Evolutionary conservation across 2,797 vertebrate species (phyloP), one percentile per base, ranked within the genome.

Genomic region (Sebastes reedi): DNA sequence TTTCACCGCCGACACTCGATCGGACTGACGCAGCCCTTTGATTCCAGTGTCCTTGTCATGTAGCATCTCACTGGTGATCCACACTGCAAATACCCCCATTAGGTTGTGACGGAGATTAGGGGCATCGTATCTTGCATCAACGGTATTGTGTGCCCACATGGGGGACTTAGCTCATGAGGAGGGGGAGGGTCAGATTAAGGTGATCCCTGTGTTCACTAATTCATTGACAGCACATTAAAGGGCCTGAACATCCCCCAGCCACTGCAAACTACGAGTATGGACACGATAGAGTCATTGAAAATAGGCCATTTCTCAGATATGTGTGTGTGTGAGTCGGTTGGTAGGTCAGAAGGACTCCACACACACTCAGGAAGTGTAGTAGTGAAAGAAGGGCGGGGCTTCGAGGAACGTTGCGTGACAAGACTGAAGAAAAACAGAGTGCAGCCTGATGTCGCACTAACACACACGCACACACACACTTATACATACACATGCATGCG

Each of bases 351-450:
- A 72, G 56, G 67, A 81, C 62, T 82, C 55, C 25, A 78, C 64
- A 81, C 79, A 84, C 78, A 74, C 74, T 62, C 24, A 88, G 84
- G 73, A 89, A 88, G 59, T 84, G 59, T 73, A 64, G 68, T 22
- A 42, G 69, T 69, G 62, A 32, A 81, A 72, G 79, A 80, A 80
- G 87, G 92, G 90, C 34, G 82, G 90, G 68, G 90, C 82, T 81
- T 88, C 2, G 3, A 80, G 61, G 75, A 91, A 61, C 64, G 25
- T 94, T 89, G 92, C 90, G 92, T 94, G 93, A 92, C 91, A 92
- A 93, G 88, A 86, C 80, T 87, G 87, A 84, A 87, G 89, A 89
- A 92, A 92, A 92, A 89, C 84, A 90, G 75, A 84, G 81, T 64
- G 79, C 77, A 88, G 89, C 68, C 60, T 87, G 74, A 73, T 77